Base-by-base conservation (phyloP, 2,888 invertebrate genomes). In the Nomada fucata region DNA sequence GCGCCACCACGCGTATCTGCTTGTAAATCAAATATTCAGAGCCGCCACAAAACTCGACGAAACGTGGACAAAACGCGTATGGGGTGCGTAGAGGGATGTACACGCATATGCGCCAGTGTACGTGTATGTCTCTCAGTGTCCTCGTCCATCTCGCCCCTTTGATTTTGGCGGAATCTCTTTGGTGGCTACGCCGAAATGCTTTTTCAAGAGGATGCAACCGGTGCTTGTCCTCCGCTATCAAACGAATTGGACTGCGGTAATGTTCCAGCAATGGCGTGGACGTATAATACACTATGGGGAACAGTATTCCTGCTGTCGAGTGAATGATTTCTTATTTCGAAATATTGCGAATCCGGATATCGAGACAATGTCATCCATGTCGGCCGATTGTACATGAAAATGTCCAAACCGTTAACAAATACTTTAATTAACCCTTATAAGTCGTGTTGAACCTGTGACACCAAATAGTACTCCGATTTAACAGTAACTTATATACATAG, bases 1-100 rank as follows among this genome's bases (percentile, higher is more conserved):
- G 18, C 68, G 13, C 55, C 3, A 18, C 13, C 36, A n/a, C 74
- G 23, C 70, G 65, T 73, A 78, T 83, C 76, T 76, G 61, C 57
- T 70, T 61, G 76, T 78, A 69, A 83, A 83, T 83, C 78, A 83
- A 78, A 83, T 83, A 83, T 71, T 74, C 79, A 83, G 69, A 80
- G 44, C 59, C 68, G 63, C 20, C 44, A 4, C 76, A 47, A 76
- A 76, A 84, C 64, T 20, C 29, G 64, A 26, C 82, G 73, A 75
- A 65, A 67, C 47, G 47, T 23, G 67, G 47, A 61, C 68, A 47
- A 64, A 15, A 13, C 47, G 47, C 60, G 68, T 67, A 70, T 18
- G 55, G 75, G 75, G 44, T 20, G 59, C 61, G 26, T 15, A 29
- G 53, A 50, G 42, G 29, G n/a, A 18, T 2, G 47, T 2, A 42